Evolutionary conservation across 2,888 invertebrate genomes (phyloP), one percentile per base, ranked within the genome.

Genomic region (Rutpela maculata): DNA sequence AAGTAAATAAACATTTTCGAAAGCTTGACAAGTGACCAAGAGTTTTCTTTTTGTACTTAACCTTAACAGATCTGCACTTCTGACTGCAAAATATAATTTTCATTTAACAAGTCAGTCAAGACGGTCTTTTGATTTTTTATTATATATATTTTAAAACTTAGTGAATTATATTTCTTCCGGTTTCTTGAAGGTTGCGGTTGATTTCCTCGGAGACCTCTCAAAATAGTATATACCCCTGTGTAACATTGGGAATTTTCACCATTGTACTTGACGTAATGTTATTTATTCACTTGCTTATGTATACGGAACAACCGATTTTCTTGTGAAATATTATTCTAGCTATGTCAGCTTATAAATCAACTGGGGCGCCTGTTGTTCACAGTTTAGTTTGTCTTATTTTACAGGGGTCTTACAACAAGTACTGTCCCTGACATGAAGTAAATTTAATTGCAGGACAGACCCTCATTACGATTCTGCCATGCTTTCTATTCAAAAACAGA

Each of bases 201-300:
- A 75, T 75, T 75, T 75, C 75, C 69, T 75, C 59, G 35, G 70
- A 70, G 70, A 18, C 31, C 35, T 35, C 56, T 75, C 65, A 55
- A 26, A 31, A 22, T 15, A 18, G 63, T 43, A 50, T 60, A 19
- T 43, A 17, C n/a, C 59, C 26, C 22, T 38, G 38, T 59, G 59
- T 31, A 60, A 43, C 38, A 70, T 67, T 57, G 62, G 62, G 63
- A 50, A 50, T 60, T 31, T 59, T 74, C 60, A 31, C 67, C 31
- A 67, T 74, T 59, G 66, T 56, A 35, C 38, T 57, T 67, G 50
- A 31, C 35, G 60, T 65, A 43, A 65, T 35, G 72, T 75, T 75
- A 78, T 75, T 78, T 78, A 78, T 78, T 78, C 60, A 78, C 66
- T 78, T 74, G 72, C 31, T 67, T 62, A 43, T 59, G 65, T 77